phyloP scores from a whole-genome alignment of 2,113 vertebrate species.

The Clinocottus analis region DNA sequence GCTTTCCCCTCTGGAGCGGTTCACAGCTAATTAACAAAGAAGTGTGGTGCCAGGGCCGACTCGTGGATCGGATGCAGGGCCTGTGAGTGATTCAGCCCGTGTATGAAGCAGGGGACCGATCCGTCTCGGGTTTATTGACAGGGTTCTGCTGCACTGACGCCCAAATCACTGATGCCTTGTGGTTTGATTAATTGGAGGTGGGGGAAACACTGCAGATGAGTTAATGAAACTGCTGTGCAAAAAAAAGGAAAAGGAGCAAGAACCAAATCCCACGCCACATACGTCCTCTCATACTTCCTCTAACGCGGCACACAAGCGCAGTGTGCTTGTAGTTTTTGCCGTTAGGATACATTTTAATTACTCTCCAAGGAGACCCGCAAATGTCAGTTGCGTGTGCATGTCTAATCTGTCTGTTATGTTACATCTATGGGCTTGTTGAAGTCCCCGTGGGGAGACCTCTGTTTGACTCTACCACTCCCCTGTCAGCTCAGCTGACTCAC shows the following conservation, averaged over 20 bases:
- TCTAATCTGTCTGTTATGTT: conserved; percentile 36
- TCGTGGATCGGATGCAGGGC: conserved; percentile 62
- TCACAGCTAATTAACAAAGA: conserved; percentile 79
- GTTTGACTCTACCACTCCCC: conserved; percentile 48
- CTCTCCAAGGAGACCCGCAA: conserved; percentile 13
- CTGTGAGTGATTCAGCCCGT: conserved; percentile 69
- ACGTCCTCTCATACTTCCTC: background rate
- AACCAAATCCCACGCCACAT: conserved; percentile 24
- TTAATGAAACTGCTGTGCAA: conserved; percentile 60
- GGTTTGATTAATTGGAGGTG: conserved; percentile 76
- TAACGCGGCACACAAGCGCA: background rate
- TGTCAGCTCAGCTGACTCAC: conserved; percentile 32
- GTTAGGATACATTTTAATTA: conserved; percentile 36
- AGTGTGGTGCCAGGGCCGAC: conserved; percentile 62
- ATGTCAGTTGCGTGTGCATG: conserved; percentile 1
- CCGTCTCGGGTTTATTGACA: conserved; percentile 76
- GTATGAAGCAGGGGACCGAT: conserved; percentile 66
- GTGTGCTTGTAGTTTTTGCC: conserved; percentile 8
- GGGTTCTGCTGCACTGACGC: conserved; percentile 50
- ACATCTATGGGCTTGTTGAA: conserved; percentile 25
- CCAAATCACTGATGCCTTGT: conserved; percentile 74
- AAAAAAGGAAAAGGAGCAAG: background rate
- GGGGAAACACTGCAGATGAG: conserved; percentile 37
- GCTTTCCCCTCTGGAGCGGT: conserved; percentile 68
- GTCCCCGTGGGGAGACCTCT: conserved; percentile 50